These are phyloP conservation scores for Ibidorhyncha struthersii DNA, from an alignment of 2,113 vertebrate species.

Conservation along the genomic window DNA sequence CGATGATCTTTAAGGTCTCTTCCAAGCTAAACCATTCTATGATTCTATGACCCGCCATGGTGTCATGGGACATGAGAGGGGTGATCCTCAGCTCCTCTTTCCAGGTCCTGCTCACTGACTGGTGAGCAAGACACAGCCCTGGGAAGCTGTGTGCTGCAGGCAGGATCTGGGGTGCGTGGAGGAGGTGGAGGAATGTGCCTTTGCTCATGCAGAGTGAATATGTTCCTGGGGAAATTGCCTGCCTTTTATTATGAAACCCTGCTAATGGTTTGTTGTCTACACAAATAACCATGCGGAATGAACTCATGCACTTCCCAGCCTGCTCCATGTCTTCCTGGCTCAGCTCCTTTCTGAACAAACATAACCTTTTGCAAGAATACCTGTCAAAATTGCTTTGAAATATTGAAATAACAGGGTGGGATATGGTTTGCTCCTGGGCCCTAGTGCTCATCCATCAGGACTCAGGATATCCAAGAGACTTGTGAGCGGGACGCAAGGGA, in stretches of 20 bases:
- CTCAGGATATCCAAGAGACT: background rate
- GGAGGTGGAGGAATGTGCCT: background rate
- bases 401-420: conserved; percentile 36
- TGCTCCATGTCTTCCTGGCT: conserved; percentile 32
- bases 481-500: background rate
- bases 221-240: conserved; percentile 17
- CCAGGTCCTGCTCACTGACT: background rate
- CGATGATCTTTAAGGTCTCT: no score
- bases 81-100: background rate
- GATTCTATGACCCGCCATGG: no score
- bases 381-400: conserved; percentile 46
- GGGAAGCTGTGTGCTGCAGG: rapidly evolving
- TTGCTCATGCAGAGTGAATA: background rate
- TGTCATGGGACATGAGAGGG: background rate
- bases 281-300: conserved; percentile 16
- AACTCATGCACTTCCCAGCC: background rate
- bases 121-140: background rate
- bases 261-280: conserved; percentile 55
- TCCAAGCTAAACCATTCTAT: no score
- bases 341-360: conserved; percentile 42
- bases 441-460: conserved; percentile 1
- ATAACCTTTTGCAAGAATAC: conserved; percentile 61
- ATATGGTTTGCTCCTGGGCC: conserved; percentile 36
- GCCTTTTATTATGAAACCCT: conserved; percentile 16
- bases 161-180: background rate